Evolutionary conservation across 2,888 invertebrate genomes (phyloP).

Genomic region (Gastracanthus pulcherrimus): DNA sequence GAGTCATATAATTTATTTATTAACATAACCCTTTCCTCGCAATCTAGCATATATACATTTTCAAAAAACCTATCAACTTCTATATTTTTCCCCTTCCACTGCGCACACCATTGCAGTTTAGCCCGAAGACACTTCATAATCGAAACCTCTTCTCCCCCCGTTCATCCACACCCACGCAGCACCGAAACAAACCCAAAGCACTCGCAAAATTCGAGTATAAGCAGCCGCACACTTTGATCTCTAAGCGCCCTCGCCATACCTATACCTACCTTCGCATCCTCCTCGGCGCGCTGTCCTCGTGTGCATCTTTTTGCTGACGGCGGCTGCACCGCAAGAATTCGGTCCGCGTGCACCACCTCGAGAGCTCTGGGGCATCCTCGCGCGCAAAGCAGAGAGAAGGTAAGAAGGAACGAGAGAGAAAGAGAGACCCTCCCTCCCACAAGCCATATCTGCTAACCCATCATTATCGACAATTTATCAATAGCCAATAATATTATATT

Average conservation of each 20-base stretch:
- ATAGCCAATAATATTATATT: constrained; percentile 78
- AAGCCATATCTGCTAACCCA: constrained; percentile 70
- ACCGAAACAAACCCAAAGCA: too few relatives aligned
- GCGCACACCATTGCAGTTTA: too few relatives aligned
- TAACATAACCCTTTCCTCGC: too few relatives aligned
- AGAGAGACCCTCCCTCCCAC: constrained; percentile 66
- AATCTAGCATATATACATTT: too few relatives aligned
- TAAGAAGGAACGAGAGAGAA: constrained; percentile 31
- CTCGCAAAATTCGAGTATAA: too few relatives aligned
- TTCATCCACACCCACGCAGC: too few relatives aligned
- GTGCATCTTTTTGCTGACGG: too few relatives aligned
- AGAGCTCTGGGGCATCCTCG: constrained; percentile 27
- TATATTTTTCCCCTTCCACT: too few relatives aligned
- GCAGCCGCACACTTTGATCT: constrained; percentile 56
- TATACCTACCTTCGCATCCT: constrained; percentile 6
- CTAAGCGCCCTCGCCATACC: constrained; percentile 7
- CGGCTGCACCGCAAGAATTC: neutral
- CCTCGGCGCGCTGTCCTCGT: neutral
- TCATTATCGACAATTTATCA: constrained; percentile 78
- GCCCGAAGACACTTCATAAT: neutral
- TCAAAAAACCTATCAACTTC: too few relatives aligned
- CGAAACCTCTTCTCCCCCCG: too few relatives aligned
- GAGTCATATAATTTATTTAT: too few relatives aligned
- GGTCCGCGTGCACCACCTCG: neutral
- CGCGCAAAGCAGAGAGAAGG: too few relatives aligned